Conservation (phyloP, 2,113 vertebrate genomes). For the Brienomyrus brachyistius region DNA sequence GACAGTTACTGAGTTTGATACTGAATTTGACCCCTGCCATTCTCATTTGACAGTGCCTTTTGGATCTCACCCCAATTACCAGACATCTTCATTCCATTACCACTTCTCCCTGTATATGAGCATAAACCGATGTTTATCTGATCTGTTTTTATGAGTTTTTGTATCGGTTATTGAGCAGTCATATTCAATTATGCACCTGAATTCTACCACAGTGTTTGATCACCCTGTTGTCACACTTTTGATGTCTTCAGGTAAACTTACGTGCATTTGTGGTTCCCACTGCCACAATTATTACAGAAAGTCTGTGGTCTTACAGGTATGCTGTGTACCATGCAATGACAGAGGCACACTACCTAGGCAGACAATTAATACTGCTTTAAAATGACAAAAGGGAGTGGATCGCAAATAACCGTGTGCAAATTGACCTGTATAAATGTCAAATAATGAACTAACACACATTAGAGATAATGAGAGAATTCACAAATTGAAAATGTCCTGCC, state of each 20-base stretch:
- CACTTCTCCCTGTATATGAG: background rate
- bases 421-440: background rate
- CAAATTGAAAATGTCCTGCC: background rate
- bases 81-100: background rate
- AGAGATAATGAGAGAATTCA: background rate
- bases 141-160: background rate
- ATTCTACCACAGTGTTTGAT: background rate
- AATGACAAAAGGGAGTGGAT: background rate
- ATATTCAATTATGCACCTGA: background rate
- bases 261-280: background rate
- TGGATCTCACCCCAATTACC: background rate
- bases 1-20: background rate
- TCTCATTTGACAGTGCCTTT: background rate
- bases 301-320: background rate
- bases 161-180: background rate
- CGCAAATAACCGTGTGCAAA: background rate
- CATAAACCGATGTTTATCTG: background rate
- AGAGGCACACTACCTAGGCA: background rate
- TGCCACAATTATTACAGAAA: background rate
- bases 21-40: background rate
- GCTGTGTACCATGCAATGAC: background rate
- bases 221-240: background rate
- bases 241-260: background rate
- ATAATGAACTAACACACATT: background rate
- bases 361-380: background rate